Percentiles rank a stretch among this genome's conserved stretches.
phyloP scores from a whole-genome alignment of 2,113 vertebrate genomes.

The Canis aureus region DNA sequence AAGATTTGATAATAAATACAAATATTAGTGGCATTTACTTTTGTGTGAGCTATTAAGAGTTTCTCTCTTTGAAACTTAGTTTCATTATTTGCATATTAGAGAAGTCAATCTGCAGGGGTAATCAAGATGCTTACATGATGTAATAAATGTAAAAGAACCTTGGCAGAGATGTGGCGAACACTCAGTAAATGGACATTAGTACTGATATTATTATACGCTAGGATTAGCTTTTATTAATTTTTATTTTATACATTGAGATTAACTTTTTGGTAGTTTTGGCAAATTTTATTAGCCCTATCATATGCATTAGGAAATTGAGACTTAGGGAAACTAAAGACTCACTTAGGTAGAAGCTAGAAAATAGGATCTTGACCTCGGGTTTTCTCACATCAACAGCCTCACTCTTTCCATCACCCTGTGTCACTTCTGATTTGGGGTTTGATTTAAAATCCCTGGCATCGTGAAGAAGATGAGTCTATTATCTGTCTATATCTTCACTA shows the following conservation, averaged over 20 bases:
- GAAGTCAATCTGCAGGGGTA: background rate
- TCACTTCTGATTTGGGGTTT: constrained; percentile 23
- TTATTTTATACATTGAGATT: background rate
- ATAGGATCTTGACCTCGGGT: background rate
- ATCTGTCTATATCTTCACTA: background rate
- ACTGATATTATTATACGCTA: background rate
- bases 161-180: background rate
- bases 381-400: background rate
- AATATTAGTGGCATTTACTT: background rate
- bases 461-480: background rate
- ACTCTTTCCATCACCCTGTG: background rate
- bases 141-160: background rate
- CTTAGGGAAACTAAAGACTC: background rate
- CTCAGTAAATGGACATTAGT: background rate
- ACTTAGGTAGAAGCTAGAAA: background rate
- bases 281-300: background rate
- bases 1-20: background rate
- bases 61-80: constrained; percentile 17
- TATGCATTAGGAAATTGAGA: background rate
- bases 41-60: background rate
- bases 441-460: background rate
- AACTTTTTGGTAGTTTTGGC: background rate
- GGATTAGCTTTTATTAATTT: background rate
- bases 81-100: constrained; percentile 14
- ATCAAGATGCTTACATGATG: background rate